These are phyloP conservation scores for Eulemur albifrons DNA, from an alignment of 2,797 vertebrate genomes.

Conservation along the genomic window DNA sequence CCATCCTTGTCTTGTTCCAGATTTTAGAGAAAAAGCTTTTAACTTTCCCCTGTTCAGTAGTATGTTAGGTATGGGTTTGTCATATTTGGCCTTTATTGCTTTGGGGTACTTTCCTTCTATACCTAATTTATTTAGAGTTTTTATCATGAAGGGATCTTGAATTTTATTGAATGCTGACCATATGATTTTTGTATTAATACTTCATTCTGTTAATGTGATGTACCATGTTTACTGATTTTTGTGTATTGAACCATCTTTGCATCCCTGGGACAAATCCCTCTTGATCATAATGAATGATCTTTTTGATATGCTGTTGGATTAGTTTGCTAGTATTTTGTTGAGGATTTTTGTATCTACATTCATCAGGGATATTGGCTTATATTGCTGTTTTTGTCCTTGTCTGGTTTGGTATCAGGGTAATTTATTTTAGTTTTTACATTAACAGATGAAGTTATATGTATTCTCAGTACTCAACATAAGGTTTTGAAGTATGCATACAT, in stretches of 20 bases:
- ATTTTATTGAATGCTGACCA: neutral
- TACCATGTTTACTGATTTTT: neutral
- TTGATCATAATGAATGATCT: neutral
- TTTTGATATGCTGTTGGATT: neutral
- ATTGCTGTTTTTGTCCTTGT: neutral
- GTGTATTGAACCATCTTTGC: neutral
- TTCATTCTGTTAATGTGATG: neutral
- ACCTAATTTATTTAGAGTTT: neutral
- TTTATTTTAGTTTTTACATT: neutral
- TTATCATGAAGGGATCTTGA: neutral
- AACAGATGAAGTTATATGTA: neutral
- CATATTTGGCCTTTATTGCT: neutral
- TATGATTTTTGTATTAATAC: neutral
- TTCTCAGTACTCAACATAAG: neutral
- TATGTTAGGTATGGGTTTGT: neutral
- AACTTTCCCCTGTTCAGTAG: neutral
- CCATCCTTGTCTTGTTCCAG: neutral
- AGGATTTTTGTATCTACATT: neutral
- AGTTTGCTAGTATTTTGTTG: neutral
- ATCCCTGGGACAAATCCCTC: neutral
- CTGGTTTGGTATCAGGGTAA: neutral
- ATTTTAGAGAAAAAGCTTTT: neutral
- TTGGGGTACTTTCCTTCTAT: neutral
- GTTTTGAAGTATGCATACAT: neutral
- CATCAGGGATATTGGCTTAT: neutral